Conservation (phyloP, 2,113 vertebrate species). For the Sialia sialis region DNA sequence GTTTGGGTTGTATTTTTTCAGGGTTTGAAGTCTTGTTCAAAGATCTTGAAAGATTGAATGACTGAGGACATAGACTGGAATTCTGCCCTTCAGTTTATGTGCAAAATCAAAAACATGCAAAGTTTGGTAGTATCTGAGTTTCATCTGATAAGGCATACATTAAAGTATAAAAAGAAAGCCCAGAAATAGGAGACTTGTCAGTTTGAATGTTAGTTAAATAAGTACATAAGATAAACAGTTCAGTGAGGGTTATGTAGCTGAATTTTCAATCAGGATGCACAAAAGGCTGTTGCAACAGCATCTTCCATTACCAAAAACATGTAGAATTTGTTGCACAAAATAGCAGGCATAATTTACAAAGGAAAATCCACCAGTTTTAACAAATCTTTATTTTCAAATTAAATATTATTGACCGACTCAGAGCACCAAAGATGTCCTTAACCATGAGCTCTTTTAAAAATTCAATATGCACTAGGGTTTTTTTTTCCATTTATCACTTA, state of each 20-base stretch:
- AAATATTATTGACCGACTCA: background rate
- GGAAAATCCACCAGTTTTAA: constrained; percentile 1
- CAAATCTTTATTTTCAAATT: background rate
- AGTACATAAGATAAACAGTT: constrained; percentile 83
- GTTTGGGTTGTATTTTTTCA: constrained; percentile 78
- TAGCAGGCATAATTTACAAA: background rate
- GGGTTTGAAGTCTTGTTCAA: constrained; percentile 83
- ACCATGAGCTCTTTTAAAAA: background rate
- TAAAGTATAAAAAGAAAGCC: constrained; percentile 75
- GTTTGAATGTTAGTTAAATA: constrained; percentile 85
- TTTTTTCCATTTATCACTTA: background rate
- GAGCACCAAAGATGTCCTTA: background rate
- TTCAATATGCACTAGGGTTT: background rate
- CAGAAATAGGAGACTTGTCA: constrained; percentile 79
- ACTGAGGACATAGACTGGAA: constrained; percentile 77
- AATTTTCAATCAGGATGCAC: constrained; percentile 75
- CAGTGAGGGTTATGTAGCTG: constrained; percentile 78
- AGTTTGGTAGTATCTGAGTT: constrained; percentile 76
- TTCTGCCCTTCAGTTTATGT: constrained; percentile 81
- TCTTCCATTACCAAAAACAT: constrained; percentile 47
- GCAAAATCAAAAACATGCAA: constrained; percentile 84
- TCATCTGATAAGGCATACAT: constrained; percentile 76
- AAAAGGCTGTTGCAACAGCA: constrained; percentile 47
- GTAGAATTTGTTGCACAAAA: constrained; percentile 53
- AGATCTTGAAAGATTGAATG: constrained; percentile 77